Conservation (phyloP, 2,113 vertebrate genomes). For the Oceanites oceanicus region DNA sequence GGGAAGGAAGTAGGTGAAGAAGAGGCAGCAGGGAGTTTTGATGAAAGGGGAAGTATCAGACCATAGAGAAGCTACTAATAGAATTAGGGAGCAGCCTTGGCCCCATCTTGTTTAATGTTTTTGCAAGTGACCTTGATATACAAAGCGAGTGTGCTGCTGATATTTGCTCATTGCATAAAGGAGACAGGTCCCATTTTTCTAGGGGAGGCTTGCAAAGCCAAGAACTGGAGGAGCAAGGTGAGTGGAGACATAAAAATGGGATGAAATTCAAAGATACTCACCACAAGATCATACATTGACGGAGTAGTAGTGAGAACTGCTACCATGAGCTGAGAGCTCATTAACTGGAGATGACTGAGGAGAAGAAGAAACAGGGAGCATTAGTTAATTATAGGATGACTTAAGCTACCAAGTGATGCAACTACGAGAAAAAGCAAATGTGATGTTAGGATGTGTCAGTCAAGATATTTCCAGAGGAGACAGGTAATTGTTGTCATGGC, state of each 20-base stretch:
- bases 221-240: neutral
- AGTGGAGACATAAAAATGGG: neutral
- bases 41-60: slow-evolving; percentile 21
- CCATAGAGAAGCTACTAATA: neutral
- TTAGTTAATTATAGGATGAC: slow-evolving; percentile 43
- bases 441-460: neutral
- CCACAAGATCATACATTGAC: neutral
- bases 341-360: slow-evolving; percentile 33
- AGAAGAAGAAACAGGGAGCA: neutral
- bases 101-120: neutral
- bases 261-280: slow-evolving; percentile 8
- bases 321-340: neutral
- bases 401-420: slow-evolving; percentile 21
- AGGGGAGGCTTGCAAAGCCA: neutral
- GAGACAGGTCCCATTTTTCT: neutral
- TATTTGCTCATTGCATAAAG: neutral
- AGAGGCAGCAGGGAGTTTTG: neutral
- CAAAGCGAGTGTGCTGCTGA: neutral
- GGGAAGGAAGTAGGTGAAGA: slow-evolving; percentile 37
- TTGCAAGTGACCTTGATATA: neutral
- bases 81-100: neutral
- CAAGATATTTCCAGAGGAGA: slow-evolving; percentile 24
- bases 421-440: slow-evolving; percentile 14
- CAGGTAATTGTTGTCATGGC: neutral
- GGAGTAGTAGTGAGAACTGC: neutral